These are phyloP conservation scores for Nematostella vectensis DNA, from an alignment of 92 coral and sea anemone genomes.

Conservation along the genomic window DNA sequence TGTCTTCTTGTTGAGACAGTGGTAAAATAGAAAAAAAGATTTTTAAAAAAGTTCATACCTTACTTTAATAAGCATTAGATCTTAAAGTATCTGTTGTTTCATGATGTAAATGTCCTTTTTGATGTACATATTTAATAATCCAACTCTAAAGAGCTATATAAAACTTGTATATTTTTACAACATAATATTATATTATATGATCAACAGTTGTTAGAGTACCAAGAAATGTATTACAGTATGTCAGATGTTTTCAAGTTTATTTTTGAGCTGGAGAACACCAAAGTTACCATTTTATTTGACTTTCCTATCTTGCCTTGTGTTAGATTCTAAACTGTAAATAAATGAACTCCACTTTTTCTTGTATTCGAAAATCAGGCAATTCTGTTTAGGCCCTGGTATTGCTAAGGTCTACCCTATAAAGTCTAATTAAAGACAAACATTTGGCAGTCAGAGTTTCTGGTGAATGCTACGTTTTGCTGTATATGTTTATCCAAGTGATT, in stretches of 20 bases:
- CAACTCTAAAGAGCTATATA: slow-evolving; percentile 14
- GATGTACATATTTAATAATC: slow-evolving; percentile 31
- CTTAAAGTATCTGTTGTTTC: slow-evolving; percentile 7
- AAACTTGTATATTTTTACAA: slow-evolving; percentile 44
- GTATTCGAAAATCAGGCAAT: no score
- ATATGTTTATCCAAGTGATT: no score
- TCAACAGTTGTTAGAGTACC: background rate
- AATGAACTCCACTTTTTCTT: background rate
- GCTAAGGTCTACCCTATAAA: no score
- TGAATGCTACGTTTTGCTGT: no score
- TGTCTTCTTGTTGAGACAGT: no score
- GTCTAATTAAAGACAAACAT: no score
- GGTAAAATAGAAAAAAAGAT: no score
- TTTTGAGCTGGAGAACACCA: slow-evolving; percentile 2
- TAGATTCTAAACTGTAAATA: background rate
- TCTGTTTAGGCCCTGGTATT: no score
- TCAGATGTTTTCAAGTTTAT: slow-evolving; percentile 4
- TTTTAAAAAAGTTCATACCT: slow-evolving; percentile 3
- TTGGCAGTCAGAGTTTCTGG: no score
- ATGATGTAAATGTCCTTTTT: slow-evolving; percentile 16
- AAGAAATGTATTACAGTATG: slow-evolving; percentile 13
- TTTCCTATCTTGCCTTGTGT: no score
- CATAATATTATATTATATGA: slow-evolving; percentile 15
- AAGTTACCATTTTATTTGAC: background rate
- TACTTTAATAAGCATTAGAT: slow-evolving; percentile 1